These are phyloP conservation scores for Augochlora pura DNA, from an alignment of 1,140 invertebrate genomes.

Conservation along the genomic window DNA sequence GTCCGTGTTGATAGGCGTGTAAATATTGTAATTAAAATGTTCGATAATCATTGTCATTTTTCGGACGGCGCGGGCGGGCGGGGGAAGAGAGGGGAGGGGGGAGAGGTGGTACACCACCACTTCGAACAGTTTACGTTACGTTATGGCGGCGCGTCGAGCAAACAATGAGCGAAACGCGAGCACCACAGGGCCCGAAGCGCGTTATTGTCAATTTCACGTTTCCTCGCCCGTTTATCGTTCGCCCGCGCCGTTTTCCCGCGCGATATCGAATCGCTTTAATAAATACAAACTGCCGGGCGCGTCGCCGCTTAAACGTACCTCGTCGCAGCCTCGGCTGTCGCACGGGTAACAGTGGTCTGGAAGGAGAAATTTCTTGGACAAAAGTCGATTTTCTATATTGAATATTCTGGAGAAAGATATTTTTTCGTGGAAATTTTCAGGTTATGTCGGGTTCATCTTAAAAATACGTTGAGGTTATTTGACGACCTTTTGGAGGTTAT, in stretches of 20 bases:
- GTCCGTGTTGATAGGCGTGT: slow-evolving; percentile 37
- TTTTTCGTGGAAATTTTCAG: too few relatives aligned
- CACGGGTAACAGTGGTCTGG: background rate
- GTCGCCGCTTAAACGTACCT: background rate
- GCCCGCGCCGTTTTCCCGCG: background rate
- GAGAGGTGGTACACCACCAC: too few relatives aligned
- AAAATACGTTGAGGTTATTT: too few relatives aligned
- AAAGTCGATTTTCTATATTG: too few relatives aligned
- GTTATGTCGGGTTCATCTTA: too few relatives aligned
- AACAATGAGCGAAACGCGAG: slow-evolving; percentile 24
- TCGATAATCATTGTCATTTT: slow-evolving; percentile 49
- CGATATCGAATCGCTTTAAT: slow-evolving; percentile 15
- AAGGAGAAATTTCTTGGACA: too few relatives aligned
- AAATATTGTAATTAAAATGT: slow-evolving; percentile 52
- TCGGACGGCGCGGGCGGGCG: background rate
- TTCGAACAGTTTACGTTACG: slow-evolving; percentile 17
- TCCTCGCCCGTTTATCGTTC: background rate
- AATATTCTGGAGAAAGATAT: too few relatives aligned
- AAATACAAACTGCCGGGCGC: background rate
- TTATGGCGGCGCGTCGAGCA: slow-evolving; percentile 27
- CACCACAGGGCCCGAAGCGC: background rate
- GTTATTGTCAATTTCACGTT: slow-evolving; percentile 36
- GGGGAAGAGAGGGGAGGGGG: too few relatives aligned
- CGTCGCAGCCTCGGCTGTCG: background rate
- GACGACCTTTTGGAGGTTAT: too few relatives aligned